Evolutionary conservation across 2,113 vertebrate genomes (phyloP), one percentile per base, ranked within the genome.

Genomic region (Pungitius pungitius): DNA sequence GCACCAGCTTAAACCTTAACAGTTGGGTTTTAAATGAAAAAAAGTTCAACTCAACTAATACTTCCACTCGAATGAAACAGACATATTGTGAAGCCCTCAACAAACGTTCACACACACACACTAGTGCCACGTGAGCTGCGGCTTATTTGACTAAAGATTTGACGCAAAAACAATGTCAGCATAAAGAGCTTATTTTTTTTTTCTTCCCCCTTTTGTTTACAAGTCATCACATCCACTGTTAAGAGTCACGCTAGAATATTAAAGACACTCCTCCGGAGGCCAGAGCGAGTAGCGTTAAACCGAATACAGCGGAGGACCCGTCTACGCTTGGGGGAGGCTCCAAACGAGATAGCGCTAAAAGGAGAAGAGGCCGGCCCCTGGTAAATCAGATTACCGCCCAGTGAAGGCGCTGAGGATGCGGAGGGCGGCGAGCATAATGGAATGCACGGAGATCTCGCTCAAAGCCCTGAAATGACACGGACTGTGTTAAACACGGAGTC

Each of bases 321-420:
- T 57, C n/a, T n/a, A n/a, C n/a, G 56, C 18, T 35, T 45, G 4
- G 58, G 63, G 33, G 52, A 14, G n/a, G 30, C 54, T 52, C 17
- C 14, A 67, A 67, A 82, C 62, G 18, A 60, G 52, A 72, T 37
- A 13, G 51, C 20, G 64, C 39, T 15, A 64, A 55, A 40, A n/a
- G n/a, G 51, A 59, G 57, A 58, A 45, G 43, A 63, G 24, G 78
- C 55, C 47, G 57, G 30, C 42, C 51, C 55, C 22, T 72, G 59
- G 73, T 26, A 76, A 86, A 80, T 89, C 75, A 85, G 35, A 76
- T 72, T 78, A 83, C 65, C 69, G 24, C 35, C 39, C 56, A 45
- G 30, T 42, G 55, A 47, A 70, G 43, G 76, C 74, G 35, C 43
- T 8, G 52, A 75, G 52, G 54, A 45, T 7, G 22, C 42, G 24